A percentile compares a stretch with the other conserved stretches of the same genome.
Conservation (phyloP, 2,797 vertebrate genomes). For the Trachurus trachurus region DNA sequence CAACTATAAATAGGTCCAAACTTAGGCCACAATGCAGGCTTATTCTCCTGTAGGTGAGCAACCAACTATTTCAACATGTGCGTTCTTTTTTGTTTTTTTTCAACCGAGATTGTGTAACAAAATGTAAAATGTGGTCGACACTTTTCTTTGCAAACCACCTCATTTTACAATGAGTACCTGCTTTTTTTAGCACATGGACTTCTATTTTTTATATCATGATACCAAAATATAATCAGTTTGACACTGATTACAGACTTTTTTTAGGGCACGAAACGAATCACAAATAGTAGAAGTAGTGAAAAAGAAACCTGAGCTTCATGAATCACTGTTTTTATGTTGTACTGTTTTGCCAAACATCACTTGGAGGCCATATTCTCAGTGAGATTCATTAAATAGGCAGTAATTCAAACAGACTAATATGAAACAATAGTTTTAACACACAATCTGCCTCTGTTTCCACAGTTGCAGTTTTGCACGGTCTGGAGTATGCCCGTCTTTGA, state of each 20-base stretch:
- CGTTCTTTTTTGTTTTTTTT: constrained; percentile 8
- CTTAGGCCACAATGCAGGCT: constrained; percentile 21
- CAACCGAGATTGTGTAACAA: constrained; percentile 20
- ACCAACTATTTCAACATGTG: constrained; percentile 42
- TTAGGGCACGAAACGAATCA: neutral
- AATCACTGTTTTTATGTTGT: neutral
- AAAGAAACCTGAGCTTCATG: neutral
- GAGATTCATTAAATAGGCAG: neutral
- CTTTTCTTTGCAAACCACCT: constrained; percentile 8
- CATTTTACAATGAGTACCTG: neutral
- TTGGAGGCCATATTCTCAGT: constrained; percentile 8
- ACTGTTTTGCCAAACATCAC: constrained; percentile 18
- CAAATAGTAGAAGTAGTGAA: neutral
- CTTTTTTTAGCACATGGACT: constrained; percentile 13
- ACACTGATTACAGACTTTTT: neutral
- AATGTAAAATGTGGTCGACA: constrained; percentile 1
- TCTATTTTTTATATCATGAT: neutral
- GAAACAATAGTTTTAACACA: too few species aligned
- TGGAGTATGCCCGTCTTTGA: constrained; percentile 50
- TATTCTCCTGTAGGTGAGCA: constrained; percentile 30
- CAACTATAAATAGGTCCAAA: constrained; percentile 61
- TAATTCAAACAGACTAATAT: neutral
- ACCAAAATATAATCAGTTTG: neutral
- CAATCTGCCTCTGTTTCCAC: constrained; percentile 27
- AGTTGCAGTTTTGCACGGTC: constrained; percentile 42